Evolutionary conservation across 1,140 invertebrate species (phyloP).

Genomic region (Apis laboriosa): DNA sequence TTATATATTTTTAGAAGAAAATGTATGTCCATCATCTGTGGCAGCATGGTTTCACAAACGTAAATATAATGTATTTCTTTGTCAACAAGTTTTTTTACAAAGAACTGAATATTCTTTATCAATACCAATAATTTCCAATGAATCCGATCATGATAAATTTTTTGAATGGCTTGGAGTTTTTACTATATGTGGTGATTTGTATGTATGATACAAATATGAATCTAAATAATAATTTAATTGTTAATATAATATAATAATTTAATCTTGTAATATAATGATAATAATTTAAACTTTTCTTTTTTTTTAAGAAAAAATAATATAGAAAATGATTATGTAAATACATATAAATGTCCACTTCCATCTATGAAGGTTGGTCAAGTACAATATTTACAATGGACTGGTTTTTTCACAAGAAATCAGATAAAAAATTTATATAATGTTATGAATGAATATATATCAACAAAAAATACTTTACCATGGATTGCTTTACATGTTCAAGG

Average conservation of each 20-base stretch:
- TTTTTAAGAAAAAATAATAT: slow-evolving; percentile 61
- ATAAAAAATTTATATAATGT: slow-evolving; percentile 74
- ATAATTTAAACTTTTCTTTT: too few relatives aligned
- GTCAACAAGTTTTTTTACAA: slow-evolving; percentile 72
- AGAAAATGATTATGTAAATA: slow-evolving; percentile 73
- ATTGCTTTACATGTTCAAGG: slow-evolving; percentile 81
- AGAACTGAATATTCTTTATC: slow-evolving; percentile 72
- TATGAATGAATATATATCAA: slow-evolving; percentile 70
- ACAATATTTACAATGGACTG: slow-evolving; percentile 78
- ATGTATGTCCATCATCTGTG: slow-evolving; percentile 83
- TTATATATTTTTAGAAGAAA: slow-evolving; percentile 72
- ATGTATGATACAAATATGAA: slow-evolving; percentile 54
- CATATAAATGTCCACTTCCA: slow-evolving; percentile 73
- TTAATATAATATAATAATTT: slow-evolving; percentile 6
- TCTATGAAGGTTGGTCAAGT: slow-evolving; percentile 71
- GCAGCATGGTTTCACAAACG: slow-evolving; percentile 82
- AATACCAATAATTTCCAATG: slow-evolving; percentile 72
- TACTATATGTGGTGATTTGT: slow-evolving; percentile 78
- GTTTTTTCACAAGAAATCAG: slow-evolving; percentile 79
- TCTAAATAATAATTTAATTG: not conserved
- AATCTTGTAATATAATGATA: too few relatives aligned
- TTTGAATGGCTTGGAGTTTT: slow-evolving; percentile 83
- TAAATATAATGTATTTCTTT: slow-evolving; percentile 78
- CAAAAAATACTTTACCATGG: slow-evolving; percentile 75
- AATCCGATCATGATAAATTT: slow-evolving; percentile 73